Base-by-base conservation (phyloP, 2,888 invertebrate genomes). In the Sussaba pulchella region DNA sequence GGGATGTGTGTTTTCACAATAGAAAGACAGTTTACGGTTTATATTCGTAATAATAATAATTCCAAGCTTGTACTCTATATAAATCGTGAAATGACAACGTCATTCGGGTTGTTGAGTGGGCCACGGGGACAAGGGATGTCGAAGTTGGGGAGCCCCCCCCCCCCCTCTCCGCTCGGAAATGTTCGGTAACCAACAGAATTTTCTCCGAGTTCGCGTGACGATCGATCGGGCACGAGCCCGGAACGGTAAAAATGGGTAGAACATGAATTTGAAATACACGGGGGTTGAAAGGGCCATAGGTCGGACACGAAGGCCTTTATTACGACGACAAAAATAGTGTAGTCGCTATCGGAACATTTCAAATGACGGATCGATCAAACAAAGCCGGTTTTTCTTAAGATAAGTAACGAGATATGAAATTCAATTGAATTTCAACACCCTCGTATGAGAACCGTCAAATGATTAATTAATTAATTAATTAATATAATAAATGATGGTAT, bases 181-280 rank as follows among this genome's bases (percentile, higher is more conserved):
- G 31, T 47, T 70, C 78, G n/a, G 64, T 70, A 69, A 79, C 69
- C 26, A 57, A 74, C 63, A 74, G 74, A 54, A 75, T 45, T 75
- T 76, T 19, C 26, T 61, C 9, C 63, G 43, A 19, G 24, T 54
- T 67, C 50, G 66, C 63, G 59, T 45, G 64, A 64, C 50, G 66
- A 67, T 67, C 77, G 72, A 43, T 81, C 47, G 47, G n/a, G 36
- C 39, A 43, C 21, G 43, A 69, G 52, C 10, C n/a, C 57, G 43
- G 26, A 52, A 45, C 59, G 39, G 54, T 14, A 64, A 31, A 75
- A 39, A 67, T 54, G 66, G 45, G 67, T 10, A 54, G 47, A 39
- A 43, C 43, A 67, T 21, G 59, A 19, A 12, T 17, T 69, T 31
- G 17, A 9, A 10, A 59, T 26, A 54, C 1, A 31, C n/a, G 39